These are phyloP conservation scores for Rhopalosiphum padi DNA, from an alignment of 1,140 invertebrate species.

Conservation along the genomic window DNA sequence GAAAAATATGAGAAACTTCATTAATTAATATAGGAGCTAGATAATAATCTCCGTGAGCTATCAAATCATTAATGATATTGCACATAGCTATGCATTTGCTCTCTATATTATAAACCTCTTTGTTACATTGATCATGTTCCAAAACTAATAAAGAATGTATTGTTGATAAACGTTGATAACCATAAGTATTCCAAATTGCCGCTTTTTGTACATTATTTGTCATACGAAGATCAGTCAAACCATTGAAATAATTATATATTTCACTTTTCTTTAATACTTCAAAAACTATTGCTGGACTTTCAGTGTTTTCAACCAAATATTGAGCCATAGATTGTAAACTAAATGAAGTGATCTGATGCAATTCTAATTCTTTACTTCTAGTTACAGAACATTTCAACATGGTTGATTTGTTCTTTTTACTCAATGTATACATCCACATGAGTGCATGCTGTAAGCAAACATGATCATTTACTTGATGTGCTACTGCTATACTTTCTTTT, in stretches of 20 bases:
- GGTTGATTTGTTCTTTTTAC: slow-evolving; percentile 66
- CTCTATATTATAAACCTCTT: slow-evolving; percentile 71
- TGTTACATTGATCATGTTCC: slow-evolving; percentile 55
- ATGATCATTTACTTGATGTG: slow-evolving; percentile 87
- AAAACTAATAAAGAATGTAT: slow-evolving; percentile 48
- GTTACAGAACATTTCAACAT: slow-evolving; percentile 66
- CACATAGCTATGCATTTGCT: slow-evolving; percentile 76
- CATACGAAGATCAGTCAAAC: slow-evolving; percentile 79
- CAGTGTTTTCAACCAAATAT: slow-evolving; percentile 53
- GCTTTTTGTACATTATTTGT: slow-evolving; percentile 80
- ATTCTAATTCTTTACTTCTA: slow-evolving; percentile 65
- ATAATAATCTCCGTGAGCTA: slow-evolving; percentile 68
- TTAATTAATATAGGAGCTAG: slow-evolving; percentile 67
- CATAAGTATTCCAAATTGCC: slow-evolving; percentile 85
- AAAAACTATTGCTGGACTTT: slow-evolving; percentile 35
- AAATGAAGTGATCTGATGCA: slow-evolving; percentile 72
- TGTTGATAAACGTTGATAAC: slow-evolving; percentile 66
- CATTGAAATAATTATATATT: slow-evolving; percentile 83
- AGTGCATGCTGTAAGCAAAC: slow-evolving; percentile 85
- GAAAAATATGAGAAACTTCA: slow-evolving; percentile 70
- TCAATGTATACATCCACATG: slow-evolving; percentile 79
- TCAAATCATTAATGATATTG: slow-evolving; percentile 63
- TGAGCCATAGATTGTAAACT: slow-evolving; percentile 64
- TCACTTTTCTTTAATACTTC: slow-evolving; percentile 77
- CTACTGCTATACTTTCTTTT: slow-evolving; percentile 83